phyloP scores from a whole-genome alignment of 2,888 invertebrate species.

The Troides aeacus region DNA sequence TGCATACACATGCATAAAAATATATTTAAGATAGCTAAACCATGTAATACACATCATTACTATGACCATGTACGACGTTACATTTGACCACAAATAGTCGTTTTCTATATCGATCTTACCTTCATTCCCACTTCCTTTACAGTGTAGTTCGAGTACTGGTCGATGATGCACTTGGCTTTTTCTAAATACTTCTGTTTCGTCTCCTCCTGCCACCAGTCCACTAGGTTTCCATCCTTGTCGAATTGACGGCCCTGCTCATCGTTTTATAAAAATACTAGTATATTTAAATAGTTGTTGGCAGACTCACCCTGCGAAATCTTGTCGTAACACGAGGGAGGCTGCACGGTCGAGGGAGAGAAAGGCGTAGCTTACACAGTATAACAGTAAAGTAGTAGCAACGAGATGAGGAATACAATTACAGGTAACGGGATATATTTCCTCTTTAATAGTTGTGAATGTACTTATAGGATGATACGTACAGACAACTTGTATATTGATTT shows the following conservation, averaged over 20 bases:
- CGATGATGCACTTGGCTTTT: constrained; percentile 93
- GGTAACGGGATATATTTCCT: not conserved
- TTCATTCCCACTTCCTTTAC: constrained; percentile 87
- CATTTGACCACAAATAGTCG: not conserved
- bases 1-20: not conserved
- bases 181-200: constrained; percentile 91
- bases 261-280: not conserved
- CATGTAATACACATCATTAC: not conserved
- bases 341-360: not conserved
- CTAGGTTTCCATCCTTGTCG: constrained; percentile 93
- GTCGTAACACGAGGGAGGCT: not conserved
- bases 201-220: constrained; percentile 94
- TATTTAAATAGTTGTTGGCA: not conserved
- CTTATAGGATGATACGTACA: too few relatives aligned
- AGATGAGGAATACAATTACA: not conserved
- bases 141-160: constrained; percentile 95
- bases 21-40: not conserved
- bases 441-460: too few relatives aligned
- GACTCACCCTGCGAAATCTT: not conserved
- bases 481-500: not conserved
- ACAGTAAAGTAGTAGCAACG: not conserved
- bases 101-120: constrained; percentile 59
- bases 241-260: constrained; percentile 88
- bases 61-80: not conserved
- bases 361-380: not conserved